Base-by-base conservation (phyloP, 2,797 vertebrate species). In the Sebastes diploproa region DNA sequence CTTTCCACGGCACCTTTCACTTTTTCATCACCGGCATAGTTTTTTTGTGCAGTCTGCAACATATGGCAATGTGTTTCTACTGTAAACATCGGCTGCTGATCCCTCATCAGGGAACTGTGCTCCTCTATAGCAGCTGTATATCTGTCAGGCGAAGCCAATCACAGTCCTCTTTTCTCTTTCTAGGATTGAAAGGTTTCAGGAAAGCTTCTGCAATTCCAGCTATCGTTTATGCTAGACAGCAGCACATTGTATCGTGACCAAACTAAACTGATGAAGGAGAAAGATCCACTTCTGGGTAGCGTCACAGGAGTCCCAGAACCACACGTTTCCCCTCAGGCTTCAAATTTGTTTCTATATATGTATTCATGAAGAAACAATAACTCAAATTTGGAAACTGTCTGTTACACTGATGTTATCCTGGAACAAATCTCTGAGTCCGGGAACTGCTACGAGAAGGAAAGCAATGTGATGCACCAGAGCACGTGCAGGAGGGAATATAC, bases 1-100 rank as follows among this genome's bases (percentile, higher is more conserved):
- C 58, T 65, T 50, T 20, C 70, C 75, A 61, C 60, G 61, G 80
- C 61, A 72, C 79, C 38, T 77, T 81, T 77, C 64, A 38, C 60
- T 80, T 85, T 80, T 69, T 71, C 63, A 65, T 86, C 18, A 25
- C 18, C n/a, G 22, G 23, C 8, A 12, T 30, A 29, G 34, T 42
- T 78, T 50, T 78, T 76, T 86, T 70, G 61, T 80, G 52, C 73
- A 78, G 22, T 74, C 72, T 72, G 80, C 85, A 83, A 72, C 85
- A 87, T 90, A 88, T 79, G 74, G 86, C 67, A 65, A 18, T 68
- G 38, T 77, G 46, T 68, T 81, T 77, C 69, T 25, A 80, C 65
- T 72, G 78, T 83, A 85, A 86, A 86, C 69, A 77, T 72, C 2
- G 60, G 63, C 80, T 77, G 73, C 65, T 86, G 70, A 85, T 89